phyloP scores from a whole-genome alignment of 37 sponge, comb jelly and placozoan genomes.

The Axinella damicornis region DNA sequence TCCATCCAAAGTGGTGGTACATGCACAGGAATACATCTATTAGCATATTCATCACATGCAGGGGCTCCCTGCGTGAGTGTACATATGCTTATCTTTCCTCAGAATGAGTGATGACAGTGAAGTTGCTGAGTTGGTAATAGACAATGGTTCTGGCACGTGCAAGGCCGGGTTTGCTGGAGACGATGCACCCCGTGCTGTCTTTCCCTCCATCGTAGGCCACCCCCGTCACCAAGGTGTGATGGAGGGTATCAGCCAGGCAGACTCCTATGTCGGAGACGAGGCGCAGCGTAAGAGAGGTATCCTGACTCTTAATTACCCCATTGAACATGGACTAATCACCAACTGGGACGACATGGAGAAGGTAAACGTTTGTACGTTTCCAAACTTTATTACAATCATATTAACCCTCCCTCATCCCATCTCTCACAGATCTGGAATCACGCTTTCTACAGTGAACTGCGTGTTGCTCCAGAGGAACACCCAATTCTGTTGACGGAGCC shows the following conservation, averaged over 20 bases:
- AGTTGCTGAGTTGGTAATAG: slow-evolving; percentile 99
- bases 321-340: slow-evolving; percentile 99
- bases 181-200: slow-evolving; percentile 99
- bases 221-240: slow-evolving; percentile 99
- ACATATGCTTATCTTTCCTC: too few species aligned
- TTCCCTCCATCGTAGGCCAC: slow-evolving; percentile 99
- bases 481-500: slow-evolving; percentile 99
- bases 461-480: slow-evolving; percentile 99
- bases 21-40: too few species aligned
- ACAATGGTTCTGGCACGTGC: slow-evolving; percentile 99
- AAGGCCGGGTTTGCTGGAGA: slow-evolving; percentile 99
- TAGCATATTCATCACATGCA: too few species aligned
- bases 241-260: slow-evolving; percentile 99
- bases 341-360: slow-evolving; percentile 99
- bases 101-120: slow-evolving; percentile 98
- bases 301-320: slow-evolving; percentile 99
- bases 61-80: too few species aligned
- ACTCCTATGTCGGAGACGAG: slow-evolving; percentile 99
- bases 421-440: slow-evolving; percentile 99
- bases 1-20: too few species aligned
- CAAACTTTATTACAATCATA: too few species aligned
- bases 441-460: slow-evolving; percentile 99
- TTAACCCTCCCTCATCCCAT: neutral
- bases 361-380: slow-evolving; percentile 49
- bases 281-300: slow-evolving; percentile 99